Percentiles rank a stretch among this genome's conserved stretches.
These are phyloP conservation scores for Sitodiplosis mosellana DNA, from an alignment of 1,140 invertebrate species.

Conservation along the genomic window DNA sequence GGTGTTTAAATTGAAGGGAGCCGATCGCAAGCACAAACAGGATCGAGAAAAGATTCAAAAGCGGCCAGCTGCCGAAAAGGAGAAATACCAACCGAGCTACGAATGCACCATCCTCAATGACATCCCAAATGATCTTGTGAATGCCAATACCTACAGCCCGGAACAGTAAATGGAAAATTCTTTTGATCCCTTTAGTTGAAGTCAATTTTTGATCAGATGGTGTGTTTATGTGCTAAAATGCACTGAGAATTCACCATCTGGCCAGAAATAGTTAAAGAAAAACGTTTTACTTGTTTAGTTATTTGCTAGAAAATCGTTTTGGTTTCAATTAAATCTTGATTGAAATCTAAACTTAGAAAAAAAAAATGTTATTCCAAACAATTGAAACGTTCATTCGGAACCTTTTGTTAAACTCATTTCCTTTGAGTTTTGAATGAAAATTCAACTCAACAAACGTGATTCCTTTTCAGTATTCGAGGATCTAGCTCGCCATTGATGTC, in stretches of 20 bases:
- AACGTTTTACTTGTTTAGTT: neutral
- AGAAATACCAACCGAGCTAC: slow-evolving; percentile 89
- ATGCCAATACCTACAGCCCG: slow-evolving; percentile 19
- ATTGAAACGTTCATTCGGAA: too few species aligned
- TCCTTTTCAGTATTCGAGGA: slow-evolving; percentile 1
- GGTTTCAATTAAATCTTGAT: neutral
- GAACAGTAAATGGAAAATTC: slow-evolving; percentile 26
- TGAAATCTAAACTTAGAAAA: too few species aligned
- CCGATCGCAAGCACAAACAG: slow-evolving; percentile 93
- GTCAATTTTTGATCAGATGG: too few species aligned
- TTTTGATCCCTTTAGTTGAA: neutral
- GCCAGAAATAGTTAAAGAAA: too few species aligned
- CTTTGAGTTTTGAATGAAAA: neutral
- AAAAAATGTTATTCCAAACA: too few species aligned
- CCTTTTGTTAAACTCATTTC: too few species aligned
- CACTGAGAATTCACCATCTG: too few species aligned
- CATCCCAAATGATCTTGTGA: slow-evolving; percentile 33
- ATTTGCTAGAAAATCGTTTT: neutral
- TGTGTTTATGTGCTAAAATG: too few species aligned
- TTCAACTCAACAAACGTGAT: neutral
- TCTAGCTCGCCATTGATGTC: slow-evolving; percentile 9
- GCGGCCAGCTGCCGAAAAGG: slow-evolving; percentile 64
- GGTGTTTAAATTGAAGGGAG: slow-evolving; percentile 83
- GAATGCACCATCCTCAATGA: slow-evolving; percentile 87
- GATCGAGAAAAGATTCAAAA: slow-evolving; percentile 89